Base-by-base conservation (phyloP, 2,113 vertebrate genomes). In the Pollachius pollachius region DNA sequence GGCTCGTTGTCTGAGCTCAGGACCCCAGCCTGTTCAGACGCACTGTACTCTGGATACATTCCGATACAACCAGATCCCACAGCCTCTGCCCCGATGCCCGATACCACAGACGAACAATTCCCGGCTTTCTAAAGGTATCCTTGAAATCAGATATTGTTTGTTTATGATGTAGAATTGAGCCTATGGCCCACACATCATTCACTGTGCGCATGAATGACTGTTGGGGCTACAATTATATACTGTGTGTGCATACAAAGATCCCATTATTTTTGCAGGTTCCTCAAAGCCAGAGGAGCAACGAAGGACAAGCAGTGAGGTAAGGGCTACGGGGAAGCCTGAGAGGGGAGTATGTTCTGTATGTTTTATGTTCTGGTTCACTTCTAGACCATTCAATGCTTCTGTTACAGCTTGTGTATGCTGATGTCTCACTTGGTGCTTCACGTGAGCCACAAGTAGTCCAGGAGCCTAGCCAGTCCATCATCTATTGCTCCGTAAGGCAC, bases 331-430 rank as follows among this genome's bases (percentile, higher is more conserved):
- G 18, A 64, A 17, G 41, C 8, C 9, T 9, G 1, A 78, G 17
- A 34, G 74, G 1, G 2, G 19, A 1, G 61, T 64, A 67, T 27
- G n/a, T 54, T 61, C 60, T 1, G 1, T 11, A 52, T 21, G 1
- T 11, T 57, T 21, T 56, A 21, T 11, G 12, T 15, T 30, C 23
- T 8, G 41, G 54, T 60, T 15, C 16, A 17, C n/a, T 57, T 57
- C 54, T 13, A 57, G n/a, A 57, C 54, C n/a, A 57, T n/a, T 57
- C 54, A n/a, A 17, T 7, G 5, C 54, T 57, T 1, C 17, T 25
- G 68, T 69, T 71, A 18, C 76, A 92, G 91, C 72, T 90, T 61
- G 76, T 86, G 78, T 92, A 92, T 63, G 81, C 90, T 74, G 81
- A 78, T 11, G 64, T 92, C 62, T 68, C 75, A 18, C 15, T 84